These are phyloP conservation scores for Leptogaster cylindrica DNA, from an alignment of 2,888 invertebrate genomes.

Conservation along the genomic window DNA sequence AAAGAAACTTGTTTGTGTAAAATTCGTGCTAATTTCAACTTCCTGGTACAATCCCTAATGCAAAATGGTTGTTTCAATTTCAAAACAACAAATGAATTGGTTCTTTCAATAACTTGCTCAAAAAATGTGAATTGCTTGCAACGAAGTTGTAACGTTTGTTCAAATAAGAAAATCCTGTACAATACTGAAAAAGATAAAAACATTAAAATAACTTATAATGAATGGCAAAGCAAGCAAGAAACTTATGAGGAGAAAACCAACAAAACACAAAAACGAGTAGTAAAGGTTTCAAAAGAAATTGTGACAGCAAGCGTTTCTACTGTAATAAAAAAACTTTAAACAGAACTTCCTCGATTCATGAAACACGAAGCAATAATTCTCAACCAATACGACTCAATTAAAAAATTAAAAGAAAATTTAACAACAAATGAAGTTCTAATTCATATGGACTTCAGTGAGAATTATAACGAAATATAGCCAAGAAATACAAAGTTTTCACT, in stretches of 20 bases:
- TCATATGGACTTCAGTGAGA: conserved; percentile 18
- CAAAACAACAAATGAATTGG: not conserved
- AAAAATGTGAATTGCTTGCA: not conserved
- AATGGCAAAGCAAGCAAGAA: not conserved
- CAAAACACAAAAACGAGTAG: not conserved
- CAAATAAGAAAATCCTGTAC: not conserved
- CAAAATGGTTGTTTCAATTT: not conserved
- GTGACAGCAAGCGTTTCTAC: not conserved
- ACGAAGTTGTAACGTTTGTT: not conserved
- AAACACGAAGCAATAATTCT: not conserved
- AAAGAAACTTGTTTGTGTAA: conserved; percentile 7
- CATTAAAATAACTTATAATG: not conserved
- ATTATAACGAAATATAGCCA: conserved; percentile 2
- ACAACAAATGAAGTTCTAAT: not conserved
- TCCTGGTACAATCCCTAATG: not conserved
- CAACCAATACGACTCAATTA: not conserved
- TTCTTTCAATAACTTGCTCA: not conserved
- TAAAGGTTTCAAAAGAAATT: not conserved
- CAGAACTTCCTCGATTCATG: not conserved
- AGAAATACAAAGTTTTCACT: conserved; percentile 9
- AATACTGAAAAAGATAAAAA: not conserved
- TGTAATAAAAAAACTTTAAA: not conserved
- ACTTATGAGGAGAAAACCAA: not conserved
- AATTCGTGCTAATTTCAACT: not conserved
- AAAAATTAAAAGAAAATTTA: not conserved